A percentile compares a stretch with the other conserved stretches of the same genome.
phyloP scores from a whole-genome alignment of 2,888 invertebrate species.

The Agrypnus murinus region DNA sequence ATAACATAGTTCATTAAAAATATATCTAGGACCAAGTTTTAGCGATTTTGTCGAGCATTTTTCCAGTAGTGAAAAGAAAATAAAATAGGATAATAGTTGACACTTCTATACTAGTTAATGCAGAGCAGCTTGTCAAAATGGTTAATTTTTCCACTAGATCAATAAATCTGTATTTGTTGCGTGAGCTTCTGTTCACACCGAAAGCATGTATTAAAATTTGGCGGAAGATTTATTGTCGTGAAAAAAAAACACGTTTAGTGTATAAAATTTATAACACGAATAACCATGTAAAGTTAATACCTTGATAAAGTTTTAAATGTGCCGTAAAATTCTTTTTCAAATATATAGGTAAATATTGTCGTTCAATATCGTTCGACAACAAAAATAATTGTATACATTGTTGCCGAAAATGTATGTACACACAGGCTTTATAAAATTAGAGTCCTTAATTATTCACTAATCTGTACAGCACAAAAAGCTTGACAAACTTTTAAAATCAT shows the following conservation, averaged over 20 bases:
- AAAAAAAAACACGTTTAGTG: slow-evolving; percentile 5
- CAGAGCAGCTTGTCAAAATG: slow-evolving; percentile 1
- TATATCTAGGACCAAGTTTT: not conserved
- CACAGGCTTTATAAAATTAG: no score
- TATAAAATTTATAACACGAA: slow-evolving; percentile 8
- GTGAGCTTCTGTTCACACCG: slow-evolving; percentile 9
- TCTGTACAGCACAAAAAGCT: no score
- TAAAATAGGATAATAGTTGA: slow-evolving; percentile 5
- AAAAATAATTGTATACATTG: no score
- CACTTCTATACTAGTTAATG: slow-evolving; percentile 7
- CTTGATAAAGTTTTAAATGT: no score
- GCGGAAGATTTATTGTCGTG: slow-evolving; percentile 3
- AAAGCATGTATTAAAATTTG: slow-evolving; percentile 5
- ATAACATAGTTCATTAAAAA: no score
- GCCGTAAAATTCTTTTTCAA: no score
- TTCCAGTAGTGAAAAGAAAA: not conserved
- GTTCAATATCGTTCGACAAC: no score
- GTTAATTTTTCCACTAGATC: slow-evolving; percentile 14
- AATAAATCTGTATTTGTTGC: slow-evolving; percentile 14
- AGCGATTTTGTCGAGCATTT: not conserved
- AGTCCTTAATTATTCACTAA: no score
- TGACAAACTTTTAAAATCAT: no score
- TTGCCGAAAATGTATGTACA: no score
- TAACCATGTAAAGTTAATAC: not conserved
- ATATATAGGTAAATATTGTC: no score